phyloP scores from a whole-genome alignment of 2,888 invertebrate species.

The Leptopilina syphax region DNA sequence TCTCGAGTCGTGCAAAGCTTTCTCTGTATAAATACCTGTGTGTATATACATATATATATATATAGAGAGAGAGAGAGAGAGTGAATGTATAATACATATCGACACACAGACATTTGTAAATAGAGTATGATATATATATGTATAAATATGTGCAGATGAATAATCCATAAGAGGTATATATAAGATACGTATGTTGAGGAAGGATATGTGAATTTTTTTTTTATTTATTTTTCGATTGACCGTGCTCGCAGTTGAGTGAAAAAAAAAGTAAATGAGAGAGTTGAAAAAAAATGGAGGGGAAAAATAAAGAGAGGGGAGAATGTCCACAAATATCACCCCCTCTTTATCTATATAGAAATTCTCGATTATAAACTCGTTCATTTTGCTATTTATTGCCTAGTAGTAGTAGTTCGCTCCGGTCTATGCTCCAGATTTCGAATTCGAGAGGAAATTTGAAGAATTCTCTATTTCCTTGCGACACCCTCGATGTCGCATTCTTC shows the following conservation, averaged over 20 bases:
- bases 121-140: not conserved
- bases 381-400: not conserved
- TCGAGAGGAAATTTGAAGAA: constrained; percentile 53
- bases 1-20: constrained; percentile 15
- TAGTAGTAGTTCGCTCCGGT: not conserved
- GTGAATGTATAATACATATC: constrained; percentile 24
- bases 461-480: constrained; percentile 51
- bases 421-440: constrained; percentile 51
- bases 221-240: constrained; percentile 44
- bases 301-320: constrained; percentile 28
- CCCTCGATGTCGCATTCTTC: constrained; percentile 34
- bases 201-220: constrained; percentile 53
- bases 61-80: not conserved
- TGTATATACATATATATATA: not conserved
- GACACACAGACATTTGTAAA: constrained; percentile 43
- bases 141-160: constrained; percentile 32
- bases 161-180: constrained; percentile 41
- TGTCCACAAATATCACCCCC: no score
- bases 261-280: not conserved
- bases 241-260: constrained; percentile 45
- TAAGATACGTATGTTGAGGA: constrained; percentile 47
- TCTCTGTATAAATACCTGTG: not conserved
- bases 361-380: constrained; percentile 2
- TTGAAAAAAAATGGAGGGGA: not conserved
- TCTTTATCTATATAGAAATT: no score